Evolutionary conservation across 2,797 vertebrate species (phyloP), one percentile per base, ranked within the genome.

Genomic region (Syndactyla subalaris): DNA sequence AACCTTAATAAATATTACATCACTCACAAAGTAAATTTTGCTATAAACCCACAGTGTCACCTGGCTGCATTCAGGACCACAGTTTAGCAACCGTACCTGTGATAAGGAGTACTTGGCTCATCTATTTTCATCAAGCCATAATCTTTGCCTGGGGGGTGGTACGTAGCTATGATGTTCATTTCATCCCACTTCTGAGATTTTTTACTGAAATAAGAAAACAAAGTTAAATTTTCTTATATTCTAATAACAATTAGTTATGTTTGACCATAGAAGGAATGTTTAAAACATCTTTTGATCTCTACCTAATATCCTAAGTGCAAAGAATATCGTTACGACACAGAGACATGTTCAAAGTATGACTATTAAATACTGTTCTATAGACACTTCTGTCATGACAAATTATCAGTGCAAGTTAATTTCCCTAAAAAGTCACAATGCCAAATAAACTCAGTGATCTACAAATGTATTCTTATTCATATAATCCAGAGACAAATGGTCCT

Each of bases 71-170:
- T 55, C 34, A 49, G 39, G n/a, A 27, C 41, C 83, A 30, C 38
- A 49, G 38, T 20, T 72, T 7, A 57, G 20, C 29, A 67, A 62
- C 30, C 74, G 65, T 94, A 99, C 99, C 99, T 98, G 97, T 99
- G 98, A 93, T 99, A 99, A 29, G 99, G 99, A 52, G 99, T 99
- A 96, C 99, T 99, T 49, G 99, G 99, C 94, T 99, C 99, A 82
- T 99, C 99, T 24, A 99, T 99, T 98, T 99, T 99, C 99, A 99
- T 99, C 96, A 99, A 96, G 58, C 99, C 99, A 46, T 99, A 99
- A 97, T 99, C 99, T 97, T 99, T 99, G 96, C 99, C 99, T 34
- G 99, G 97, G 51, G 99, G 99, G 96, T 99, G 99, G 96, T 99
- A 99, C 0, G 99, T 99, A 30, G 99, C 99, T 92, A 99, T 97